Base-by-base conservation (phyloP, 2,797 vertebrate genomes). In the Aulostomus chinensis region DNA sequence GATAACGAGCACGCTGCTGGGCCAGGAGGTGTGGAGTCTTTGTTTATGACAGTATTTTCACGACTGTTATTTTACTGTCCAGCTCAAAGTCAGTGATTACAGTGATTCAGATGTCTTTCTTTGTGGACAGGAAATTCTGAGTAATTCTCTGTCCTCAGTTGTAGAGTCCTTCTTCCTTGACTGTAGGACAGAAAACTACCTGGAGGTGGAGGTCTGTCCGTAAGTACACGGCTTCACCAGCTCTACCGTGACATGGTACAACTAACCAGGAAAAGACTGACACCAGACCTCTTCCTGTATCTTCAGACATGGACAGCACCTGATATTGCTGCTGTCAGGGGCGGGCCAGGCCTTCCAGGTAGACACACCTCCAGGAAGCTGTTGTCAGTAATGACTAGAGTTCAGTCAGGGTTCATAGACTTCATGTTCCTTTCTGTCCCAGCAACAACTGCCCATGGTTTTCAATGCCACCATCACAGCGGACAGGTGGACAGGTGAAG, bases 171-270 rank as follows among this genome's bases (percentile, higher is more conserved):
- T 99, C 83, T 98, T 98, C 76, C 88, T 98, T 62, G 95, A 89
- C 75, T 93, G 80, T 62, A 73, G 76, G 28, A 93, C 81, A 31
- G 89, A 92, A 57, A 93, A 93, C 30, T 98, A 97, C 72, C 88
- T 98, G 14, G 96, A 97, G 85, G 93, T 97, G 48, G 96, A 98
- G 84, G 80, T 98, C 58, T 96, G 96, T 71, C 96, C 93, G 92
- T 98, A 90, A 95, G 96, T 95, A 88, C 8, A 4, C 2, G 24
- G 9, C n/a, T n/a, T n/a, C n/a, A n/a, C n/a, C n/a, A n/a, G n/a
- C n/a, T n/a, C n/a, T n/a, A n/a, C n/a, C n/a, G n/a, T n/a, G n/a
- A n/a, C n/a, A n/a, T n/a, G n/a, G n/a, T n/a, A n/a, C n/a, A n/a
- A n/a, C n/a, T n/a, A n/a, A n/a, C n/a, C n/a, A n/a, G n/a, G n/a